Conservation (phyloP, 2,113 vertebrate species). For the Carassius gibelio region DNA sequence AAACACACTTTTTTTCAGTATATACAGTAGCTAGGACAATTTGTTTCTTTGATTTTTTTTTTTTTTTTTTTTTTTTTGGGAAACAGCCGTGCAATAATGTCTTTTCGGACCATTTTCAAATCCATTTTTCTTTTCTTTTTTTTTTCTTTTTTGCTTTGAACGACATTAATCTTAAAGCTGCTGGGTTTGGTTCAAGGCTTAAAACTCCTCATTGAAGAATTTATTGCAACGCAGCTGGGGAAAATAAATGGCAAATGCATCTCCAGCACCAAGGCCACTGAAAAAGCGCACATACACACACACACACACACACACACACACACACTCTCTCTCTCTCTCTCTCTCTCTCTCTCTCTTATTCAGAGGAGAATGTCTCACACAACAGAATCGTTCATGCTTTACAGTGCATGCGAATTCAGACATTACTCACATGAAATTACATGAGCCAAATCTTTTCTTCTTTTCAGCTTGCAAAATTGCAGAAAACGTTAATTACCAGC, state of each 20-base stretch:
- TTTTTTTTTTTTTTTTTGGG: too few relatives aligned
- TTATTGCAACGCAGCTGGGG: neutral
- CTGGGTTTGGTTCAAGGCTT: neutral
- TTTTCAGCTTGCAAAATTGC: conserved; percentile 1
- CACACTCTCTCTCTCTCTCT: too few relatives aligned
- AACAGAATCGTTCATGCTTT: neutral
- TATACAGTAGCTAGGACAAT: neutral
- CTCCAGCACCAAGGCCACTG: neutral
- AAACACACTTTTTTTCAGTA: neutral
- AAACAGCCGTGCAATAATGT: neutral
- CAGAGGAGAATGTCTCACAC: neutral
- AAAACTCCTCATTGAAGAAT: neutral
- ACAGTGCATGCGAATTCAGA: neutral
- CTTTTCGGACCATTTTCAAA: neutral
- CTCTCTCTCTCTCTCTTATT: neutral
- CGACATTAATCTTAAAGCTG: neutral
- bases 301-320: neutral
- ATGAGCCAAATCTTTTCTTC: neutral
- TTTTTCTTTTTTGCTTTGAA: neutral
- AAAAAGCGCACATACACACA: neutral
- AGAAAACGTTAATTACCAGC: conserved; percentile 26
- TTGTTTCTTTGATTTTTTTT: neutral
- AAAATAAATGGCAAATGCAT: neutral
- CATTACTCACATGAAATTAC: conserved; percentile 1
- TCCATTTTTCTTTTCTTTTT: neutral